Base-by-base conservation (phyloP, 2,113 vertebrate genomes). In the Python bivittatus region DNA sequence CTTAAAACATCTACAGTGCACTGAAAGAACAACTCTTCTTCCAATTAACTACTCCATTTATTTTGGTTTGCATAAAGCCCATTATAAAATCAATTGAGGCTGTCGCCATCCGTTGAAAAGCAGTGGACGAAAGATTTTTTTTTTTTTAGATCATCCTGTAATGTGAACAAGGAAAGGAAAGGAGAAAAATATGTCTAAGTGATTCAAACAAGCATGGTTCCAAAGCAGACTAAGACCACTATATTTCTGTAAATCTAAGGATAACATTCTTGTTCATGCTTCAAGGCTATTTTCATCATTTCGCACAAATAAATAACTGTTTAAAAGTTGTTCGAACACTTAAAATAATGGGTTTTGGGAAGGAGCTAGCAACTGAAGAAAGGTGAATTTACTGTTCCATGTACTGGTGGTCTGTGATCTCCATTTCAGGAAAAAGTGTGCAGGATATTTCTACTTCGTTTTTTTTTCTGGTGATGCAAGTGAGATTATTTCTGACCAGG, bases 1-100 rank as follows among this genome's bases (percentile, higher is more conserved):
- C 94, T 97, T 97, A 96, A 96, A 97, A 94, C 92, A 96, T 90
- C 87, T 12, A 91, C 64, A 64, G 9, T 92, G 12, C 93, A 94
- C 90, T 94, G 96, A 96, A 97, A 93, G 83, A 90, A 94, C 79
- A 92, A 64, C 0, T 93, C 86, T 93, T 11, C 92, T 97, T 97
- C 97, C 93, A 91, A 92, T 96, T 96, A 97, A 95, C 92, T 96
- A 91, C 64, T 97, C 53, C 85, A 95, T 96, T 97, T 96, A 38
- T 96, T 97, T 96, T 92, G 72, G 15, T 97, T 96, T 96, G 38
- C 95, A 95, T 94, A 95, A 96, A 96, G 54, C 61, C 90, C n/a
- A 94, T 96, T 96, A 97, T 88, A 96, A 96, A 97, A 96, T 96
- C 96, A 96, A 91, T 95, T 23, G 83, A 94, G 68, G 53, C n/a